phyloP scores from a whole-genome alignment of 2,797 vertebrate genomes.

The Melanotaenia parkinsoni region DNA sequence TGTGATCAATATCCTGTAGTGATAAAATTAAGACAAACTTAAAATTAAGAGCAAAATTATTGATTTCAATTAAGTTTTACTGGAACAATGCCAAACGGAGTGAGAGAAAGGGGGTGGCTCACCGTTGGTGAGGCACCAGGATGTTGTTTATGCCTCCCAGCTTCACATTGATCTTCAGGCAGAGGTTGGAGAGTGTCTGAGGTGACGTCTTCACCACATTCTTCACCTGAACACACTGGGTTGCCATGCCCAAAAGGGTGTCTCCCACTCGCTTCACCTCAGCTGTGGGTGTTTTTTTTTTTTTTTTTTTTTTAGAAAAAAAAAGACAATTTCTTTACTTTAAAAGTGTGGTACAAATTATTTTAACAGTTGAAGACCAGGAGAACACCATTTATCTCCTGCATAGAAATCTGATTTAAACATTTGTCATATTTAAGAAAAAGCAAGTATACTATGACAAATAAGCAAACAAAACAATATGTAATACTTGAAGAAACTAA shows the following conservation, averaged over 20 bases:
- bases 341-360: neutral
- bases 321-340: too few relatives aligned
- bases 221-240: conserved; percentile 98
- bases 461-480: neutral
- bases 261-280: conserved; percentile 99
- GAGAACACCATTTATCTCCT: neutral
- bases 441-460: neutral
- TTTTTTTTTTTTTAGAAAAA: neutral
- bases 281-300: conserved; percentile 71
- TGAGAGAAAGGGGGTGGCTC: neutral
- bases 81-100: neutral
- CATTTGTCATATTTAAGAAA: neutral
- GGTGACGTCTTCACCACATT: conserved; percentile 99
- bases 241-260: conserved; percentile 98
- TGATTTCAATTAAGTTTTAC: neutral
- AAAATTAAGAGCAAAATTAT: neutral
- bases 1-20: neutral
- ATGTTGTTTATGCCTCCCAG: conserved; percentile 99
- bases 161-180: conserved; percentile 99
- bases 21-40: neutral
- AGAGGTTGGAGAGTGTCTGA: conserved; percentile 98
- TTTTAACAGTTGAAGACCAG: neutral
- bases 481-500: neutral
- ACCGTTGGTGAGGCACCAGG: conserved; percentile 94
- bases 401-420: too few relatives aligned